phyloP scores from a whole-genome alignment of 2,113 vertebrate genomes.

The Scartelaos histophorus region DNA sequence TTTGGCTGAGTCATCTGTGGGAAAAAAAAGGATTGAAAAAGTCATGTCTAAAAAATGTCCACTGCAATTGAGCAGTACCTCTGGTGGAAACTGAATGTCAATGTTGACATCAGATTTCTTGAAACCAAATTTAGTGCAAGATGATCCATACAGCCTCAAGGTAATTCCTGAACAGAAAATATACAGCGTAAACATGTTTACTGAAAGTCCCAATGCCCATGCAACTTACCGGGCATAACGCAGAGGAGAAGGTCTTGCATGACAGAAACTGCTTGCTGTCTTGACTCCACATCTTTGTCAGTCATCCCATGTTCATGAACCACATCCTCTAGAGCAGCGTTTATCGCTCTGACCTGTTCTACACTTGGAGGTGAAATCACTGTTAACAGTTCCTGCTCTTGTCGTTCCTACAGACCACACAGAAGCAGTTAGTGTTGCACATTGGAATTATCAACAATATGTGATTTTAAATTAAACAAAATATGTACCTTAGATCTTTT shows the following conservation, averaged over 20 bases:
- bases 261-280: slow-evolving; percentile 74
- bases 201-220: neutral
- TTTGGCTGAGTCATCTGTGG: slow-evolving; percentile 93
- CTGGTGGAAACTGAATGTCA: slow-evolving; percentile 87
- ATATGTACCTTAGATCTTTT: slow-evolving; percentile 82
- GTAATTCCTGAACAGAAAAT: slow-evolving; percentile 78
- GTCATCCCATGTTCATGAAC: slow-evolving; percentile 83
- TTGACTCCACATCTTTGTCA: slow-evolving; percentile 80
- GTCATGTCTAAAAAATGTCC: slow-evolving; percentile 28
- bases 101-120: slow-evolving; percentile 92
- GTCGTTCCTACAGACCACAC: slow-evolving; percentile 79
- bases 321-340: slow-evolving; percentile 79
- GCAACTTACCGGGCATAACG: slow-evolving; percentile 83
- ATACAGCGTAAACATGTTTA: neutral
- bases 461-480: neutral
- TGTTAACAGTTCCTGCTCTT: slow-evolving; percentile 84
- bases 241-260: slow-evolving; percentile 84
- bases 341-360: slow-evolving; percentile 82
- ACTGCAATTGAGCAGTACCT: slow-evolving; percentile 71
- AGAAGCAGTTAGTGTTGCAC: neutral
- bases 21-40: slow-evolving; percentile 70
- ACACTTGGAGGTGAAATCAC: slow-evolving; percentile 82
- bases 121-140: slow-evolving; percentile 90
- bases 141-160: slow-evolving; percentile 94
- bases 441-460: neutral